These are phyloP conservation scores for Rhinoraja longicauda DNA, from an alignment of 2,797 vertebrate species.

Conservation along the genomic window DNA sequence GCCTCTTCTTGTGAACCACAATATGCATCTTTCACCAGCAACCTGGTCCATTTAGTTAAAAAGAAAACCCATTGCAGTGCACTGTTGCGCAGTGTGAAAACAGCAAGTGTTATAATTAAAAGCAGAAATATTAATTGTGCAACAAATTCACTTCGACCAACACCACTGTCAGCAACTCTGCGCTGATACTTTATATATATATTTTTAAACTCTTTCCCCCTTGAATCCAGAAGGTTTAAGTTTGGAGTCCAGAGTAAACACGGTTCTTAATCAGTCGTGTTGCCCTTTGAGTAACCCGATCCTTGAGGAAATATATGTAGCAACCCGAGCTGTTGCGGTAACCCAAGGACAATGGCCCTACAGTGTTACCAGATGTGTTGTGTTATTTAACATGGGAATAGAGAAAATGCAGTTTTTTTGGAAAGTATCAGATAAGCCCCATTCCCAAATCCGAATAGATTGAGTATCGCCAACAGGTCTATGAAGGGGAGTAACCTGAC, in stretches of 20 bases:
- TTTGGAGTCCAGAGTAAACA: constrained; percentile 63
- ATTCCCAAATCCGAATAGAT: constrained; percentile 92
- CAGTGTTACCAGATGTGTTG: constrained; percentile 97
- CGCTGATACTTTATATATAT: not conserved
- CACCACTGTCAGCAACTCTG: constrained; percentile 4
- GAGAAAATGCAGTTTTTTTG: constrained; percentile 70
- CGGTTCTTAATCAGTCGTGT: constrained; percentile 49
- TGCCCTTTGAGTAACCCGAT: constrained; percentile 83
- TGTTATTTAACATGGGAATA: constrained; percentile 79
- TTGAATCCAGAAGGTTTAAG: constrained; percentile 66
- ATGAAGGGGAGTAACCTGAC: constrained; percentile 83
- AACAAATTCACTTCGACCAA: constrained; percentile 30
- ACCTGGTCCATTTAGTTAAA: not conserved
- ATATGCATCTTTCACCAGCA: not conserved
- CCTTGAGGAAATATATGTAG: constrained; percentile 84
- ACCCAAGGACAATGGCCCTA: constrained; percentile 91
- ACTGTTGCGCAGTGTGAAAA: not conserved
- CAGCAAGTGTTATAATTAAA: constrained; percentile 21
- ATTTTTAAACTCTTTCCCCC: constrained; percentile 46
- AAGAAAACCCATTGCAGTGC: no score
- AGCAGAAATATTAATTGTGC: constrained; percentile 27
- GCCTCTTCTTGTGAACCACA: constrained; percentile 13
- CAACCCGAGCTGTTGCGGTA: constrained; percentile 73
- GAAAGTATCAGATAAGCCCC: constrained; percentile 90
- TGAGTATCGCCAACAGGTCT: constrained; percentile 88